These are phyloP conservation scores for Entosphenus tridentatus DNA, from an alignment of 2,113 vertebrate species.

Conservation along the genomic window DNA sequence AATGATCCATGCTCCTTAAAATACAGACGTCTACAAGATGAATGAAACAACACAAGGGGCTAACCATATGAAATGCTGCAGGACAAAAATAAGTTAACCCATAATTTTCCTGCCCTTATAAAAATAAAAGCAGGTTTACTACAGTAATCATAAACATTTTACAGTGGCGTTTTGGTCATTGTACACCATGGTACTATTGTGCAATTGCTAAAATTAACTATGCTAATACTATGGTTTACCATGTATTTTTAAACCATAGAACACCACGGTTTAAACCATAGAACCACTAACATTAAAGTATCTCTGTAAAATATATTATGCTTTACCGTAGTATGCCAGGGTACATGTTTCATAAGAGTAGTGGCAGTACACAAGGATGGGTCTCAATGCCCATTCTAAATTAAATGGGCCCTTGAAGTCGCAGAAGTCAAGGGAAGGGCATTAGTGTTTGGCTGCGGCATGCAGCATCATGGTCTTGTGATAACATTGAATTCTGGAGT, in stretches of 20 bases:
- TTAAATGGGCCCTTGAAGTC: no score
- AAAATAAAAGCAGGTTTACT: background rate
- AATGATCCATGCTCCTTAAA: constrained; percentile 4
- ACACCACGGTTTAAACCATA: background rate
- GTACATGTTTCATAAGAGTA: no score
- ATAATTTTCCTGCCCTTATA: background rate
- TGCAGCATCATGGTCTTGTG: no score
- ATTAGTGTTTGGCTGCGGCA: no score
- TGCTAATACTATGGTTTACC: background rate
- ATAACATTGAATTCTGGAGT: background rate
- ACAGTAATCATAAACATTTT: no score
- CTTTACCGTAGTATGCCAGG: no score
- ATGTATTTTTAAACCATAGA: background rate
- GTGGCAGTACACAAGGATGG: no score
- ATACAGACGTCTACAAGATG: constrained; percentile 1
- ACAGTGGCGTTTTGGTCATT: no score
- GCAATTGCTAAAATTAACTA: background rate
- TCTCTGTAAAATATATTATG: no score
- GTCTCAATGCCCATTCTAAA: no score
- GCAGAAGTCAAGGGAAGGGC: no score
- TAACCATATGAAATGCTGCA: constrained; percentile 1
- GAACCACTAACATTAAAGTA: no score
- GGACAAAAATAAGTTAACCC: constrained; percentile 1
- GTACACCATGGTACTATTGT: background rate
- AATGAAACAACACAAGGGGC: constrained; percentile 5